phyloP scores from a whole-genome alignment of 2,797 vertebrate species.

The Coendou prehensilis region DNA sequence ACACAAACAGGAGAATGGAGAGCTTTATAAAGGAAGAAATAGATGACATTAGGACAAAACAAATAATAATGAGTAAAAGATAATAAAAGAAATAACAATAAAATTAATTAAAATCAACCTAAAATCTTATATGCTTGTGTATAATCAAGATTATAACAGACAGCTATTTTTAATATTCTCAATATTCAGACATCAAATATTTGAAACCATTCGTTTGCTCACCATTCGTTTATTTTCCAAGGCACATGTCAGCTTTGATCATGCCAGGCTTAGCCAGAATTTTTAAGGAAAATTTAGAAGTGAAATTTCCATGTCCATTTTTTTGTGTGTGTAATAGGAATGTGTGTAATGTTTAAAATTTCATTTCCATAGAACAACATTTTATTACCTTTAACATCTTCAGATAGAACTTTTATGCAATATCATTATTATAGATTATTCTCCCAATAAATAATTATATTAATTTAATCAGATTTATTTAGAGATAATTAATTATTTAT shows the following conservation, averaged over 20 bases:
- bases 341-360: not conserved
- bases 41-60: not conserved
- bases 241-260: not conserved
- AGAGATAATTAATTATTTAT: not conserved
- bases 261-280: not conserved
- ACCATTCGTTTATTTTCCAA: not conserved
- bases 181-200: not conserved
- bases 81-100: not conserved
- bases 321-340: not conserved
- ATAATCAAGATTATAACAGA: not conserved
- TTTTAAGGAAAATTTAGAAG: not conserved
- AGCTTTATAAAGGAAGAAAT: not conserved
- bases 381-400: not conserved
- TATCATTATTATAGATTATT: not conserved
- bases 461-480: constrained; percentile 7
- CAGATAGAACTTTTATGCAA: not conserved
- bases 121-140: not conserved
- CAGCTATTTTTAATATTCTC: constrained; percentile 26
- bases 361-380: not conserved
- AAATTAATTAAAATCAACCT: not conserved
- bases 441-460: not conserved
- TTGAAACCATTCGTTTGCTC: not conserved
- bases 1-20: not conserved
- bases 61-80: constrained; percentile 1
- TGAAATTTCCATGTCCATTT: not conserved